These are phyloP conservation scores for Fulica atra DNA, from an alignment of 2,113 vertebrate species.

Conservation along the genomic window DNA sequence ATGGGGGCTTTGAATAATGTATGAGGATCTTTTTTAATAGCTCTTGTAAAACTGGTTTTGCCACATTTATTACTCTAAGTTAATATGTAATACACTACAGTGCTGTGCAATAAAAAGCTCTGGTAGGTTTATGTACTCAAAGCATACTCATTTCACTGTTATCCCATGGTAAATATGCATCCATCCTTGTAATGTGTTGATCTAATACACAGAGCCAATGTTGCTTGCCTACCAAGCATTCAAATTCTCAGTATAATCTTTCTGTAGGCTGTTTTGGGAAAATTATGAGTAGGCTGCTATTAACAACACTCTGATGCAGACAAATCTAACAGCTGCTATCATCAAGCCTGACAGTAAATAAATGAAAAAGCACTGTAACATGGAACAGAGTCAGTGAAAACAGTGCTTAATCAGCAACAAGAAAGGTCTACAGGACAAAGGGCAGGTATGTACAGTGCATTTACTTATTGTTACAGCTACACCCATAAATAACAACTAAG, in stretches of 20 bases:
- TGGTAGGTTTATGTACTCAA: not conserved
- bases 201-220: not conserved
- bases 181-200: not conserved
- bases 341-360: not conserved
- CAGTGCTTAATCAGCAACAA: not conserved
- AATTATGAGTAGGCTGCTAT: not conserved
- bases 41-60: conserved; percentile 54
- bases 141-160: not conserved
- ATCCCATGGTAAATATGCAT: not conserved
- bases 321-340: not conserved
- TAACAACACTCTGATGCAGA: not conserved
- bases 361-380: not conserved
- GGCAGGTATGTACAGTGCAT: not conserved
- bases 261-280: not conserved
- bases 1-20: not conserved
- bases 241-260: not conserved
- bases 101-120: not conserved
- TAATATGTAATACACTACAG: conserved; percentile 22
- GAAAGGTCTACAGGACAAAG: conserved; percentile 1
- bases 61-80: not conserved
- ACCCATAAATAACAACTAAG: not conserved
- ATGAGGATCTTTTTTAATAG: not conserved
- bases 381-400: not conserved
- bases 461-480: not conserved
- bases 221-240: not conserved